A percentile compares a stretch with the other conserved stretches of the same genome.
Evolutionary conservation across 2,888 invertebrate genomes (phyloP).

Genomic region (Phytoseiulus persimilis): DNA sequence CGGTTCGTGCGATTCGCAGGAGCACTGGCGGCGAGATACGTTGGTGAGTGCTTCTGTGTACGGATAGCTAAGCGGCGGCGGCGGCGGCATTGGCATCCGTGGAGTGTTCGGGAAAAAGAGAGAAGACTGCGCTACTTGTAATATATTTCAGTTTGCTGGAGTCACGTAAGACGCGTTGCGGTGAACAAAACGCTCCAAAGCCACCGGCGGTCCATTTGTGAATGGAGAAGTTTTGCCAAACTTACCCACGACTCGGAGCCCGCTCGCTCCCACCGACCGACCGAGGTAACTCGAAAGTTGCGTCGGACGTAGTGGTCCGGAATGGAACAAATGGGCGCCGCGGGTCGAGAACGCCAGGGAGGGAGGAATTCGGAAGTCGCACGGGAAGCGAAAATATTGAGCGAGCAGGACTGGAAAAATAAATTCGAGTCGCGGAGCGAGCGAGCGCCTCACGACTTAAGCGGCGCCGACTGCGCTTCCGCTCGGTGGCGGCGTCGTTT

Average conservation of each 20-base stretch:
- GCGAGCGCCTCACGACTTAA: neutral
- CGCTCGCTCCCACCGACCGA: neutral
- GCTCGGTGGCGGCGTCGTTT: neutral
- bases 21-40: neutral
- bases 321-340: neutral
- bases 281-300: neutral
- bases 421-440: neutral
- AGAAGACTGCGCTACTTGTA: neutral
- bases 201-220: neutral
- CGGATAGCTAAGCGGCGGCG: neutral
- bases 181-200: neutral
- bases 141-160: neutral
- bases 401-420: neutral
- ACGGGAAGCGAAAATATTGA: neutral
- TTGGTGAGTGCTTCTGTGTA: neutral
- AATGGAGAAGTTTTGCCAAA: neutral
- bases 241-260: neutral
- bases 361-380: neutral
- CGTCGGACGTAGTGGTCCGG: neutral
- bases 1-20: neutral
- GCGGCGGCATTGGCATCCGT: neutral
- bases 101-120: neutral
- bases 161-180: conserved; percentile 5
- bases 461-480: neutral
- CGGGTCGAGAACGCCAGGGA: neutral